These are phyloP conservation scores for Cyanoliseus patagonus DNA, from an alignment of 2,113 vertebrate species.

Conservation along the genomic window DNA sequence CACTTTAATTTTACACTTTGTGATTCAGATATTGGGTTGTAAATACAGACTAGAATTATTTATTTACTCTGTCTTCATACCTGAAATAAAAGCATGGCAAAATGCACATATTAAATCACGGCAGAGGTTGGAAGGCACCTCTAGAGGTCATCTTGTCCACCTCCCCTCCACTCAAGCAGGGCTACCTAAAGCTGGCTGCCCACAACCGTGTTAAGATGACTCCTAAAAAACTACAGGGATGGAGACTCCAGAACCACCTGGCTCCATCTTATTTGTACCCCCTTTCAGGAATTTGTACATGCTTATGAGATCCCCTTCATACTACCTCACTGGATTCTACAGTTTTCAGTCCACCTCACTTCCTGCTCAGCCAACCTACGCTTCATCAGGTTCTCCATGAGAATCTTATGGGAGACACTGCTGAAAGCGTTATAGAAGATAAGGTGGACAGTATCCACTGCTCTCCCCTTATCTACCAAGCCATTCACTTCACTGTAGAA, in stretches of 20 bases:
- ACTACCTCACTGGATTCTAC: neutral
- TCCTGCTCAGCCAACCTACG: neutral
- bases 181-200: neutral
- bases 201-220: neutral
- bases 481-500: neutral
- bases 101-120: neutral
- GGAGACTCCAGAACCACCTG: neutral
- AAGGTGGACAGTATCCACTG: neutral
- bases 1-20: neutral
- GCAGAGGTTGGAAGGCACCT: neutral
- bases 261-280: neutral
- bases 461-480: neutral
- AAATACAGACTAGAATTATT: neutral
- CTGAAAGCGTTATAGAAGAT: neutral
- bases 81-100: neutral
- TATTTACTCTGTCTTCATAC: neutral
- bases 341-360: neutral
- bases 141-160: neutral
- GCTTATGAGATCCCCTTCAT: neutral
- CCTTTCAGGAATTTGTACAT: neutral
- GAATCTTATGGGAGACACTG: neutral
- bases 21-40: neutral
- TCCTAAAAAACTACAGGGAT: neutral
- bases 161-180: rapidly evolving
- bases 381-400: neutral